Evolutionary conservation across 2,888 invertebrate species (phyloP), one percentile per base, ranked within the genome.

Genomic region (Rhyacophila evoluta): DNA sequence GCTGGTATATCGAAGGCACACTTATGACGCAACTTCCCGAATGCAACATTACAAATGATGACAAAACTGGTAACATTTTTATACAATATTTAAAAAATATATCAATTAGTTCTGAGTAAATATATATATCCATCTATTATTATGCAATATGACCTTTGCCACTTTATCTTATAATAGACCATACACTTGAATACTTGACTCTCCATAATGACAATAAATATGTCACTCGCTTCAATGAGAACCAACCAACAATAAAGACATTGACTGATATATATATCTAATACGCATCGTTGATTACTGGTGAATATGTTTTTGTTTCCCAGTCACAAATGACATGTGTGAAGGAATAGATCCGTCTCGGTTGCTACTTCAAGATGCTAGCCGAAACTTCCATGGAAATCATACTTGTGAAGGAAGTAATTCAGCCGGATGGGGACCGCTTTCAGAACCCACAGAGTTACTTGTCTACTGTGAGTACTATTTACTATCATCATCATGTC

Each of bases 321-420:
- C 74, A 81, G 82, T 81, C 12, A 74, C 69, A 12, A 81, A 82
- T n/a, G 91, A 91, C 83, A 88, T 94, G 11, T 93, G 96, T 85
- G 96, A 96, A 85, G 95, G 95, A 86, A 93, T 96, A 84, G 96
- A 97, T 86, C 96, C 96, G 0, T 95, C 95, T 83, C 94, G 95
- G 88, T 89, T 97, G 84, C 90, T 96, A 36, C 91, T 97, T 29
- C 95, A 96, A 84, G 93, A 94, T 83, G 95, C 97, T n/a, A 94
- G 94, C 2, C 93, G 96, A 85, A 93, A 93, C 77, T 97, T 97
- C 87, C 95, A 97, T 84, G 98, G 97, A 28, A 97, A 97, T 88
- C 98, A 97, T 88, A 95, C 97, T 0, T 98, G 98, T 86, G 94
- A 94, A 84, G 98, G 97, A 12, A 93, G 92, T 86, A 98, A 97